These are phyloP conservation scores for Lasioglossum lativentre DNA, from an alignment of 2,888 invertebrate species.

Conservation along the genomic window DNA sequence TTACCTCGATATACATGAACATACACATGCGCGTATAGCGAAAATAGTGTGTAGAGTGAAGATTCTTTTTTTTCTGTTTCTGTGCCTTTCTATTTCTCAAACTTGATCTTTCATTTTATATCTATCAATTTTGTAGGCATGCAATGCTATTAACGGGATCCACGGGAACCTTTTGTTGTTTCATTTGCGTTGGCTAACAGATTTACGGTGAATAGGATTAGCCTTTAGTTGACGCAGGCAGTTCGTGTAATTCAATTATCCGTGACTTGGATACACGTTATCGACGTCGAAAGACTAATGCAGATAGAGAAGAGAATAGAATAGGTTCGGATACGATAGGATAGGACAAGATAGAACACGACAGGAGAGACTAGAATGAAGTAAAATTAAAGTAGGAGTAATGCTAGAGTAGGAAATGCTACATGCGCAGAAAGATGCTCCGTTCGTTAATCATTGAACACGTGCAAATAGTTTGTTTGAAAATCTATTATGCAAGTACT, in stretches of 20 bases:
- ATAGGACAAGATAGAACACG: not conserved
- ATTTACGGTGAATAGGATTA: not conserved
- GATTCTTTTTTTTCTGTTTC: not conserved
- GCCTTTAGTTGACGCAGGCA: not conserved
- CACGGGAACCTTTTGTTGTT: not conserved
- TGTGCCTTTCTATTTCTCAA: not conserved
- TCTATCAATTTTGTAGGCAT: not conserved
- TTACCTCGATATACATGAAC: not conserved
- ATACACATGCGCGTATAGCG: not conserved
- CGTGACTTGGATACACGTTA: not conserved
- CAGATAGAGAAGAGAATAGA: not conserved
- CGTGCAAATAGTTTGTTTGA: not conserved
- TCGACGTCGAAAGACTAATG: not conserved
- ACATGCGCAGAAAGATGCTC: not conserved
- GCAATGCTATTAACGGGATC: not conserved
- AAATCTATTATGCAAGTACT: not conserved
- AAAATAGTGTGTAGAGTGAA: not conserved
- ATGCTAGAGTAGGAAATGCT: not conserved
- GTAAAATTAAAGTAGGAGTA: not conserved
- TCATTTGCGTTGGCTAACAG: not conserved
- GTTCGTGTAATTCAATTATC: constrained; percentile 4
- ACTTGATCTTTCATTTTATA: not conserved
- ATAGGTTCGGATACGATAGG: not conserved
- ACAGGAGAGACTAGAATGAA: not conserved
- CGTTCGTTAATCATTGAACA: too few species aligned